Base-by-base conservation (phyloP, 37 sponge, comb jelly and placozoan species). In the Tethya wilhelma region DNA sequence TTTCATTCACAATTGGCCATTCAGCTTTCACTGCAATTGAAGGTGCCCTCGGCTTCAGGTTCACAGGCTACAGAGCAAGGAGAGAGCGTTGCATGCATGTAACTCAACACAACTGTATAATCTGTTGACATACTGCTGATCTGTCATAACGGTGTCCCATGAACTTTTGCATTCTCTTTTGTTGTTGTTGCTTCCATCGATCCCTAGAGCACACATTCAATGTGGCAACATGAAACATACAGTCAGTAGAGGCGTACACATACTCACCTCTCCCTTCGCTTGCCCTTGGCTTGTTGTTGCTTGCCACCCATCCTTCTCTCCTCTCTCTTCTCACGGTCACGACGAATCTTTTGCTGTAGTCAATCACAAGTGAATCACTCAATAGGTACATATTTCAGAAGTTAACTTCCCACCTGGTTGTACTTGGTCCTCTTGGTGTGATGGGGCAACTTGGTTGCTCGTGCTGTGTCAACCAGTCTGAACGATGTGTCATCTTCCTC, bases 401-500 rank as follows among this genome's bases (percentile, higher is more conserved):
- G n/a, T n/a, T n/a, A 11, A 17, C 74, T 17, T 43, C 64, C 37
- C 33, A 79, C 87, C 73, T 87, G 88, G 56, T 69, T 86, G 38
- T 62, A 73, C 53, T 66, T 81, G 12, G 75, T 34, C 60, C 93
- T 64, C 30, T 42, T 17, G 58, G 70, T 86, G 85, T 83, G 87
- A 65, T 90, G 78, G 30, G 72, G 40, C 1, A 80, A 77, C 26
- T 79, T 74, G 80, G 91, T 92, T 2, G 89, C 66, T 33, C 81
- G 75, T 23, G 86, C 70, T 0, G 95, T 89, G 90, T 97, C 97
- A 56, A 97, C 97, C 71, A 97, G 71, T 59, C 84, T 90, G 82
- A 90, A 97, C 23, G 87, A 62, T 1, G 80, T 67, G 59, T 95
- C 96, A 65, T 98, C 98, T 43, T 98, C 84, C 58, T 91, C 92